Percentiles rank a stretch among this genome's conserved stretches.
These are phyloP conservation scores for Echeneis naucrates DNA, from an alignment of 2,797 vertebrate genomes.

Conservation along the genomic window DNA sequence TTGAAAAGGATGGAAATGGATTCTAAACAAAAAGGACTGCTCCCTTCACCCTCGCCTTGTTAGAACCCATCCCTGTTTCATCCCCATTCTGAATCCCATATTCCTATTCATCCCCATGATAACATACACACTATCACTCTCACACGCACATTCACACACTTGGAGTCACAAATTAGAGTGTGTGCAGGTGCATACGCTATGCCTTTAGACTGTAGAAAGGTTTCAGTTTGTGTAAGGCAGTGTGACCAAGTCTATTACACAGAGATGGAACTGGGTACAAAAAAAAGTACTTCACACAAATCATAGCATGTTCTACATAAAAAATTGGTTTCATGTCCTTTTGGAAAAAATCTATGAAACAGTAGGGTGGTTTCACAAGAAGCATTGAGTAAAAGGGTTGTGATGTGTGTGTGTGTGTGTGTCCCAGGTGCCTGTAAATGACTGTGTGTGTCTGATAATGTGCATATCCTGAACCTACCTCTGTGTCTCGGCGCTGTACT, in stretches of 20 bases:
- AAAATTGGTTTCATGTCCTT: conserved; percentile 38
- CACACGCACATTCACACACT: conserved; percentile 25
- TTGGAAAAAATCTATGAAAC: conserved; percentile 27
- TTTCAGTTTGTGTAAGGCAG: conserved; percentile 47
- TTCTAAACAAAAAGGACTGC: conserved; percentile 42
- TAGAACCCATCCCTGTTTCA: conserved; percentile 35
- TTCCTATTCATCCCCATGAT: conserved; percentile 13
- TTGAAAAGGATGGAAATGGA: conserved; percentile 67
- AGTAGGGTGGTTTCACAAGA: not conserved
- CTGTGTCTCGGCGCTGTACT: conserved; percentile 93
- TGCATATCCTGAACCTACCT: conserved; percentile 82
- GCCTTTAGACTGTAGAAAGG: conserved; percentile 43
- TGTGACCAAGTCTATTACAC: conserved; percentile 59
- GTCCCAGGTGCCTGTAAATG: not conserved
- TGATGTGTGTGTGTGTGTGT: not conserved
- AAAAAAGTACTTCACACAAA: conserved; percentile 46
- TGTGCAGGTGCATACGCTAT: conserved; percentile 36
- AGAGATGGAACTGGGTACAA: conserved; percentile 32
- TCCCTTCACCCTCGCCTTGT: conserved; percentile 30
- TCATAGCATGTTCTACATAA: conserved; percentile 34
- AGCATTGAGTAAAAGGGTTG: conserved; percentile 3
- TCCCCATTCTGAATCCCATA: conserved; percentile 11
- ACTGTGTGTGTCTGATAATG: not conserved
- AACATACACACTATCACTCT: conserved; percentile 20
- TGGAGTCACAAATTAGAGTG: conserved; percentile 34